These are phyloP conservation scores for Luffia ferchaultella DNA, from an alignment of 2,888 invertebrate genomes.

Conservation along the genomic window DNA sequence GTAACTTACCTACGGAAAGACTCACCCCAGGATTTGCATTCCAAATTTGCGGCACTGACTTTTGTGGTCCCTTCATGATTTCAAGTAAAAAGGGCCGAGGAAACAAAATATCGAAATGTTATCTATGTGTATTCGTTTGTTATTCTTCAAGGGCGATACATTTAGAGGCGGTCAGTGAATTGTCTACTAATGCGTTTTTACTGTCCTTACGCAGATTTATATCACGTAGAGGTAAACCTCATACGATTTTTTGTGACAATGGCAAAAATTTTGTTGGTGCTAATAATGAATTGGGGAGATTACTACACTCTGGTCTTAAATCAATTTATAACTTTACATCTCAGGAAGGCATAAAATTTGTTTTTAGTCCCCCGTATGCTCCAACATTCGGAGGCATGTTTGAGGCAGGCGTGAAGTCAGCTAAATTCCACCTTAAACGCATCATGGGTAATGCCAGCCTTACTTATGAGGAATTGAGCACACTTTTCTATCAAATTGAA, in stretches of 20 bases:
- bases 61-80: conserved; percentile 15
- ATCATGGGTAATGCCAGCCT: too few relatives aligned
- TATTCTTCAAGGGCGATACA: too few relatives aligned
- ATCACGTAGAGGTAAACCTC: conserved; percentile 15
- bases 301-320: conserved; percentile 8
- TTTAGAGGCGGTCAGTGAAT: too few relatives aligned
- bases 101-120: conserved; percentile 16
- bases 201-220: too few relatives aligned
- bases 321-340: conserved; percentile 9
- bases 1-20: conserved; percentile 7
- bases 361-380: conserved; percentile 12
- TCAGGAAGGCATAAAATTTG: conserved; percentile 13
- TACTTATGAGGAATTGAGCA: conserved; percentile 12
- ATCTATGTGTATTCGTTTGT: conserved; percentile 16
- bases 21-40: conserved; percentile 9
- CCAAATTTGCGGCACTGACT: conserved; percentile 11
- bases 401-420: conserved; percentile 16
- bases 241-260: conserved; percentile 13
- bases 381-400: conserved; percentile 11
- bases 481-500: conserved; percentile 10
- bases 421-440: conserved; percentile 12
- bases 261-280: conserved; percentile 17
- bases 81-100: conserved; percentile 1
- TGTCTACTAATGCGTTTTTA: too few relatives aligned
- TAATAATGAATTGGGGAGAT: conserved; percentile 14